Conservation (phyloP, 2,113 vertebrate species). For the Pterocles orientalis region DNA sequence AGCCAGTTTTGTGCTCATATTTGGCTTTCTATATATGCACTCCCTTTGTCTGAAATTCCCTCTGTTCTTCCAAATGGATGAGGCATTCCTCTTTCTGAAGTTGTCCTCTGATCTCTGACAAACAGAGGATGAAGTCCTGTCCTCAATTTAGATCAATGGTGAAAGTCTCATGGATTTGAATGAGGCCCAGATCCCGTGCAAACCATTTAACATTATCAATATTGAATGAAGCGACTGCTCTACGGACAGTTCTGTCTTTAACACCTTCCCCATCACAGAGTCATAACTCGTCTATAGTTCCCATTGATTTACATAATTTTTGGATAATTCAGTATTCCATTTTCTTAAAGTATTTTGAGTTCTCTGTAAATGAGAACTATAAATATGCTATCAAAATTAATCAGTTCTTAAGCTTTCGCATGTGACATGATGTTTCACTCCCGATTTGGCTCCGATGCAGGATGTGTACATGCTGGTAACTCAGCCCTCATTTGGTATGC, state of each 20-base stretch:
- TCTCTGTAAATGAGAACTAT: constrained; percentile 34
- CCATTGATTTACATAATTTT: background rate
- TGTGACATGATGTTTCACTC: constrained; percentile 12
- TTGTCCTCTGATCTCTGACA: background rate
- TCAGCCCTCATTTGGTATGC: constrained; percentile 16
- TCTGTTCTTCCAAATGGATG: background rate
- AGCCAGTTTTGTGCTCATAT: background rate
- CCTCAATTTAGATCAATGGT: background rate
- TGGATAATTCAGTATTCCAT: background rate
- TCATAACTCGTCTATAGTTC: background rate
- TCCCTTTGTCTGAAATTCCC: background rate
- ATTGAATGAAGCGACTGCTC: background rate
- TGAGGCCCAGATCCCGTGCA: background rate
- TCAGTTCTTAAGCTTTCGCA: background rate
- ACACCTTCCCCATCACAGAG: background rate
- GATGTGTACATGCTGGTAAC: constrained; percentile 25
- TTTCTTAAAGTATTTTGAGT: constrained; percentile 22
- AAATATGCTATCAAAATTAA: constrained; percentile 54
- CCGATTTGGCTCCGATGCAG: background rate
- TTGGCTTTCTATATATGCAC: background rate
- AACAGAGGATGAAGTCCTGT: background rate
- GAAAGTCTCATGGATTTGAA: background rate
- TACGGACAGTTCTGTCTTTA: background rate
- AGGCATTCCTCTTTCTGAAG: background rate
- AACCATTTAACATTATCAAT: background rate